Evolutionary conservation across 2,797 vertebrate genomes (phyloP), one percentile per base, ranked within the genome.

Genomic region (Notolepis coatsorum): DNA sequence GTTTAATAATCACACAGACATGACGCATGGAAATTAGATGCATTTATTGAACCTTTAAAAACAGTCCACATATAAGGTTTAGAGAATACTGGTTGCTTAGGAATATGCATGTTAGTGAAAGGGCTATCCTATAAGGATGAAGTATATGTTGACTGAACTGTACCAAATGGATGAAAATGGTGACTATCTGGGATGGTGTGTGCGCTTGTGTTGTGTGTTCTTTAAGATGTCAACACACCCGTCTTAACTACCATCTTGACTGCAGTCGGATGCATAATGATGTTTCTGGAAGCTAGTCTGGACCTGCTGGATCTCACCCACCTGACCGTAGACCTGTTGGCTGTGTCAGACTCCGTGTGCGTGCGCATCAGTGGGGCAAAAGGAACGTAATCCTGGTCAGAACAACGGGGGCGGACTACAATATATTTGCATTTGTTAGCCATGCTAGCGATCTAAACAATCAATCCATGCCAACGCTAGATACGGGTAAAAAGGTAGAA

Each of bases 31-130:
- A 60, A 37, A 33, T 80, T 86, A 65, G 59, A 81, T 83, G 80
- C 56, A 3, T 86, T 84, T 83, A 83, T 81, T 84, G 52, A 77
- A 62, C 23, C 35, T 28, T 79, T 6, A n/a, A n/a, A n/a, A 33
- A 72, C 28, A 6, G 21, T 65, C 52, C 70, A 77, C 39, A 74
- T n/a, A n/a, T n/a, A n/a, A n/a, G n/a, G n/a, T n/a, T n/a, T 60
- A 18, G 46, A 69, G 38, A 66, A 73, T 73, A 79, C 56, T 72
- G 60, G 59, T 70, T 63, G n/a, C n/a, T n/a, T n/a, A n/a, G n/a
- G n/a, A n/a, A n/a, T 67, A 73, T 57, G 64, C 60, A 50, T 78
- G 79, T 85, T 82, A 84, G 79, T 82, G 68, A 66, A 54, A 73
- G 67, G 65, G 71, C 75, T 77, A 43, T 74, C 60, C 65, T 74